Evolutionary conservation across 2,888 invertebrate genomes (phyloP), one percentile per base, ranked within the genome.

Genomic region (Caenorhabditis imperialis): DNA sequence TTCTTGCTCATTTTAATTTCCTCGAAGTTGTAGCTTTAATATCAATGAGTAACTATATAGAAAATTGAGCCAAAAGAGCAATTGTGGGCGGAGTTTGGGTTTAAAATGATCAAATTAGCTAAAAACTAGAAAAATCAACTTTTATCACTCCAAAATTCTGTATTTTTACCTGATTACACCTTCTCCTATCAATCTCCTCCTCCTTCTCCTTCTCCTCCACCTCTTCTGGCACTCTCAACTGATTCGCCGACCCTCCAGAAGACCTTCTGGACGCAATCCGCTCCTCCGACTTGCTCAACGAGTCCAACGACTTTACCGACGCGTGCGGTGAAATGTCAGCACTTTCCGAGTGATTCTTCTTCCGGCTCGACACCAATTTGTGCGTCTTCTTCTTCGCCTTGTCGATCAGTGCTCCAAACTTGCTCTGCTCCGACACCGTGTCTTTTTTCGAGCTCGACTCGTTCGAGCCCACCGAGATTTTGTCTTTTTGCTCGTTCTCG

Each of bases 381-480:
- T 75, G 74, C 6, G 61, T 70, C 37, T 77, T 79, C 53, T 45
- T 72, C 45, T 81, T 83, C 18, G 83, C 81, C 50, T 80, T 83
- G 48, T 81, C 83, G 22, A 83, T 38, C 38, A 83, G 47, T 8
- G 74, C 78, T 14, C 80, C 78, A 27, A 80, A 63, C 51, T 75
- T 77, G 42, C 79, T 78, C 37, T 72, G 76, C 20, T 80, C 80
- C 20, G 54, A 44, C 25, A 4, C 20, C 10, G 27, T 50, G 14
- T 70, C 54, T 54, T 70, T 63, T 55, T 72, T 50, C 16, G 30
- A 7, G 4, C 53, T 55, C 25, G 73, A 65, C 40, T 78, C 78
- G 55, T 65, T 75, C n/a, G 75, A 75, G 25, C 73, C 73, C 10
- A 74, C 55, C 8, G 75, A 78, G 16, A 65, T 33, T 23, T 71